phyloP scores from a whole-genome alignment of 1,140 invertebrate genomes.

The Bombus cullumanus region DNA sequence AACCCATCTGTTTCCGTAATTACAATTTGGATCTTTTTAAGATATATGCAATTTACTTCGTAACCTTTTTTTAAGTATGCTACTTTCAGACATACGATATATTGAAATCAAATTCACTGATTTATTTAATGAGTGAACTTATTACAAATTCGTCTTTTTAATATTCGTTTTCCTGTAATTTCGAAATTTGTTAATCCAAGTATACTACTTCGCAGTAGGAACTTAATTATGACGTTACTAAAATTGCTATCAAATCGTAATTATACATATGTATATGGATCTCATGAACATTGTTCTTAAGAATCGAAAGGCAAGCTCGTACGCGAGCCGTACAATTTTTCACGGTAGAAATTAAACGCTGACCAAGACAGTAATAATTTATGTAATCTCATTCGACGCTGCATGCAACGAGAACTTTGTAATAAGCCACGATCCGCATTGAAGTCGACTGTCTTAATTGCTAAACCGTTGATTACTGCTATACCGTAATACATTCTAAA shows the following conservation, averaged over 20 bases:
- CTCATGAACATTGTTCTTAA: neutral
- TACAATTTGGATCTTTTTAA: too few species aligned
- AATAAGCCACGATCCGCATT: conserved; percentile 45
- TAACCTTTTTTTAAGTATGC: too few species aligned
- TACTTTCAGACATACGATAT: too few species aligned
- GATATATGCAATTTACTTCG: too few species aligned
- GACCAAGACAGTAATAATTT: conserved; percentile 30
- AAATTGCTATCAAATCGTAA: neutral
- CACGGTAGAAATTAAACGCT: conserved; percentile 19
- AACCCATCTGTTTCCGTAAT: too few species aligned
- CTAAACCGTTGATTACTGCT: neutral
- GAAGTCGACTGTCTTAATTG: conserved; percentile 50
- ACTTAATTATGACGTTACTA: neutral
- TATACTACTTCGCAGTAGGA: neutral
- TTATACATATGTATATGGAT: neutral
- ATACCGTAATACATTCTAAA: conserved; percentile 44
- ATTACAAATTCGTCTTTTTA: neutral
- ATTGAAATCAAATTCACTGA: too few species aligned
- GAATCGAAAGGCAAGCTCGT: neutral
- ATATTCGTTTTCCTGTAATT: neutral
- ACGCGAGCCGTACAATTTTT: neutral
- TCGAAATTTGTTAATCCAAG: neutral
- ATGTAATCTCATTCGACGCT: conserved; percentile 26
- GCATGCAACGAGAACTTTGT: conserved; percentile 22
- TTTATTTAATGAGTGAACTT: too few species aligned